Percentiles rank a stretch among this genome's conserved stretches.
Evolutionary conservation across 2,888 invertebrate species (phyloP).

Genomic region (Scaptomyza tumidula): DNA sequence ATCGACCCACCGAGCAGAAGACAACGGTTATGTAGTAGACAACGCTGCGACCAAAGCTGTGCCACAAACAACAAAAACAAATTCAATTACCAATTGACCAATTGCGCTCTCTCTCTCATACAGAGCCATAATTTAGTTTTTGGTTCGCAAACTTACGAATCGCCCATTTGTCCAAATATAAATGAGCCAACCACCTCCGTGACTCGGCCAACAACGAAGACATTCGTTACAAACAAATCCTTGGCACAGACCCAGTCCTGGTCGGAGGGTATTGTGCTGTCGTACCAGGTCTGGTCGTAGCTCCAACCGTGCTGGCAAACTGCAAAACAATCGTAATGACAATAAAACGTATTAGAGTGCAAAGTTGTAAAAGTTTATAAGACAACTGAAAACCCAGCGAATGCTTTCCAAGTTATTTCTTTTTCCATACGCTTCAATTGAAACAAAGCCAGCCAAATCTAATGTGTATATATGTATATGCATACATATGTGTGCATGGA

Average conservation of each 20-base stretch:
- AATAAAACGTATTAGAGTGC: conserved; percentile 81
- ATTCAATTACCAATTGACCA: conserved; percentile 64
- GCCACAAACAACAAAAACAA: conserved; percentile 39
- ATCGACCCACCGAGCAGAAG: conserved; percentile 84
- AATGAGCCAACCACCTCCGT: conserved; percentile 86
- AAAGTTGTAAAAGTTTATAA: conserved; percentile 81
- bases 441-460: conserved; percentile 33
- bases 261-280: conserved; percentile 85
- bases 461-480: conserved; percentile 4
- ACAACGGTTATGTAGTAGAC: conserved; percentile 85
- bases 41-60: conserved; percentile 85
- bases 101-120: background rate
- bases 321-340: conserved; percentile 60
- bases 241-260: conserved; percentile 87
- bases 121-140: conserved; percentile 41
- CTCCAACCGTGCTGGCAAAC: conserved; percentile 86
- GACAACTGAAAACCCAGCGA: conserved; percentile 42
- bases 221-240: conserved; percentile 86
- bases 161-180: conserved; percentile 86
- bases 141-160: conserved; percentile 85
- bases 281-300: conserved; percentile 86
- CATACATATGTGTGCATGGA: conserved; percentile 1
- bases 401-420: conserved; percentile 31
- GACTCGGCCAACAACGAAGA: conserved; percentile 85
- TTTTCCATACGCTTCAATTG: conserved; percentile 33